Evolutionary conservation across 2,888 invertebrate species (phyloP), one percentile per base, ranked within the genome.

Genomic region (Schizaphis graminum): DNA sequence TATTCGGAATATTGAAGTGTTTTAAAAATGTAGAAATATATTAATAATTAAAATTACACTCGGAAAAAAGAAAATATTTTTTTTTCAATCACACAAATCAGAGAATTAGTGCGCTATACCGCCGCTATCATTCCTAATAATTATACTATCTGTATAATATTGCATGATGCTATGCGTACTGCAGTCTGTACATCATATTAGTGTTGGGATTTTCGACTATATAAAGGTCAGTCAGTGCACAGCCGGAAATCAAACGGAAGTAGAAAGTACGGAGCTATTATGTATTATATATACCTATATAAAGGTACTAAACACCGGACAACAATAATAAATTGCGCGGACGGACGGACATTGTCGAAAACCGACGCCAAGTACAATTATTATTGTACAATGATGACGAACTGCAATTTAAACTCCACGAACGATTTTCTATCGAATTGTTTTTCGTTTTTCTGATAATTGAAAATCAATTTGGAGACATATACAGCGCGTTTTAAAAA

Each of bases 161-260:
- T 28, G 28, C 21, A 24, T 21, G 21, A 35, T 35, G 28, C n/a
- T n/a, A 67, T n/a, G 49, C 49, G n/a, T 67, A n/a, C 35, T 7
- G 35, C 21, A 35, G 2, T 35, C 77, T 21, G 16, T 21, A 35
- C 77, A 77, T 77, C 7, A 47, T 47, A 47, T 35, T 77, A n/a
- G 77, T 41, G 77, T 77, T 26, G 7, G 67, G 21, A 77, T 77
- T 77, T 77, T 77, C 21, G 35, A 35, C 77, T 77, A 77, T 21
- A 53, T 35, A 77, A 77, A 77, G 77, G 77, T 77, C 77, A 77
- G 26, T 57, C 57, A 57, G 35, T 35, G 35, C 8, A 10, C 53
- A n/a, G 47, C 35, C 91, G 91, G 77, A 91, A 77, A 91, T 77
- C 49, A 49, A 91, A 91, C 91, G 91, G 91, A 91, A 77, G 77